Percentiles rank a stretch among this genome's conserved stretches.
These are phyloP conservation scores for Ashinkailepas kermadecensis DNA, from an alignment of 2,888 invertebrate species.

Conservation along the genomic window DNA sequence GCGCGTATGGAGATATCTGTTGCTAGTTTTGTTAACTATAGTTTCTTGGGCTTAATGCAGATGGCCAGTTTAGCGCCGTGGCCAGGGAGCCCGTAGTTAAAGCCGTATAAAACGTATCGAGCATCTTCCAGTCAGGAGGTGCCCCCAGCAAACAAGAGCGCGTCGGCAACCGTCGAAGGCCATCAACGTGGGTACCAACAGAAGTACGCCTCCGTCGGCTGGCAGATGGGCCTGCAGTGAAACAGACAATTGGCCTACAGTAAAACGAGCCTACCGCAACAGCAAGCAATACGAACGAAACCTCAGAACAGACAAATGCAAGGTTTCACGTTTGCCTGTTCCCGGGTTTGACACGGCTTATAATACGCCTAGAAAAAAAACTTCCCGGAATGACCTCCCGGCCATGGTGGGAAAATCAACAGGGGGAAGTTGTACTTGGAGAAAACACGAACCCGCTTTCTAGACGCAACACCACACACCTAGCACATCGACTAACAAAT, in stretches of 20 bases:
- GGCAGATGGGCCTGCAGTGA: neutral
- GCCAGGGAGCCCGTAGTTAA: slow-evolving; percentile 16
- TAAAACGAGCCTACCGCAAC: neutral
- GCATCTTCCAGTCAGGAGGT: neutral
- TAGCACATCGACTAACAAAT: slow-evolving; percentile 11
- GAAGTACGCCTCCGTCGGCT: too few relatives aligned
- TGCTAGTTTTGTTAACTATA: slow-evolving; percentile 5
- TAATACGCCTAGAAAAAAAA: neutral
- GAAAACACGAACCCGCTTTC: neutral
- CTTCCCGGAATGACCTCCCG: neutral
- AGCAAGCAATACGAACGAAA: neutral
- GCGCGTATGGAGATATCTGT: slow-evolving; percentile 11
- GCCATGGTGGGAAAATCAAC: neutral
- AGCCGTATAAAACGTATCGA: slow-evolving; percentile 10
- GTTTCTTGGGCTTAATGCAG: slow-evolving; percentile 13
- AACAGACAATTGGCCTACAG: neutral
- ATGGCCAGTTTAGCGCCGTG: slow-evolving; percentile 7
- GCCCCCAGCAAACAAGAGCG: neutral
- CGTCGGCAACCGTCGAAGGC: neutral
- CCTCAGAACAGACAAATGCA: neutral
- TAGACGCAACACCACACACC: neutral
- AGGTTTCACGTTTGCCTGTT: neutral
- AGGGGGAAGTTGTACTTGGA: slow-evolving; percentile 10
- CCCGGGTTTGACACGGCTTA: too few relatives aligned
- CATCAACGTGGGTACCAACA: too few relatives aligned